phyloP scores from a whole-genome alignment of 2,888 invertebrate genomes.

The Acrobasis repandana region DNA sequence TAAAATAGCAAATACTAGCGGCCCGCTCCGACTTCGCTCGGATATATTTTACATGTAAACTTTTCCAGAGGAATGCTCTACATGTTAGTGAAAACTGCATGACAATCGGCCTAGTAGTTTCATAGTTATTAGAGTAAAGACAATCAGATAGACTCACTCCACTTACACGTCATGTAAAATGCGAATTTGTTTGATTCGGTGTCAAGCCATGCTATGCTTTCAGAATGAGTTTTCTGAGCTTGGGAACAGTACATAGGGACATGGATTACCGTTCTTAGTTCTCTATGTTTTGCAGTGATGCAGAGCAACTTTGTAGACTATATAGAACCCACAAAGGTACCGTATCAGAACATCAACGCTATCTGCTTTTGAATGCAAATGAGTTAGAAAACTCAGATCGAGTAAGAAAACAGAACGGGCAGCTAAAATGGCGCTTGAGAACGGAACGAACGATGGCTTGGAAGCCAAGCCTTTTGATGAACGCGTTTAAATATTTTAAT shows the following conservation, averaged over 20 bases:
- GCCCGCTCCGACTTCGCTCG: no score
- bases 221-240: not conserved
- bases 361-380: constrained; percentile 83
- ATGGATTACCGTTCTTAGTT: not conserved
- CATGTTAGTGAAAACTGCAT: no score
- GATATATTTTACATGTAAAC: no score
- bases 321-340: constrained; percentile 77
- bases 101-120: no score
- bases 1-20: no score
- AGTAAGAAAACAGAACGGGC: constrained; percentile 71
- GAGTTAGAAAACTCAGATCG: constrained; percentile 78
- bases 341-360: constrained; percentile 74
- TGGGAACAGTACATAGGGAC: not conserved
- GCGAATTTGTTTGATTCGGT: no score
- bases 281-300: constrained; percentile 34
- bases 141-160: no score
- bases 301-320: constrained; percentile 72
- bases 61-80: no score
- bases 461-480: not conserved
- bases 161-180: no score
- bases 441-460: not conserved
- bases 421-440: constrained; percentile 49
- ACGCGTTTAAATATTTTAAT: not conserved
- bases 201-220: no score
- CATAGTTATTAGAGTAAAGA: no score